Base-by-base conservation (phyloP, 2,113 vertebrate species). In the Ophiodon elongatus region DNA sequence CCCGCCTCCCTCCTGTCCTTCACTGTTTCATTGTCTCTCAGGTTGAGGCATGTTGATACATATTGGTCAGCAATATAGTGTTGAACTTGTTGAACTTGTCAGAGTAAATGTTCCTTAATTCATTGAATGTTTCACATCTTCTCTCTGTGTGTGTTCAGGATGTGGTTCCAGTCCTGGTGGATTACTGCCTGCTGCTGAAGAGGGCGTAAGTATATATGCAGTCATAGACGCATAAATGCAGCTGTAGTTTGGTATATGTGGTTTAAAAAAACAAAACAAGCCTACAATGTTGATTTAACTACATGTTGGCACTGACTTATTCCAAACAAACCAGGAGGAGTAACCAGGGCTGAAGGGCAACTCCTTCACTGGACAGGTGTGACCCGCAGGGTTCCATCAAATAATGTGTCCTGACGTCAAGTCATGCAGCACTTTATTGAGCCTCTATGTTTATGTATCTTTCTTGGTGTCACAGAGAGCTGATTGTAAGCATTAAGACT, bases 181-280 rank as follows among this genome's bases (percentile, higher is more conserved):
- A 99, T 94, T 99, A 99, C 91, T 98, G 97, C 80, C 96, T 99
- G 52, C 93, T 99, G 68, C 96, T 99, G 6, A 97, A 98, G 86
- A 95, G 96, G 89, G 94, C 85, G 98, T 99, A 92, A 97, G 98
- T 89, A 39, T 23, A 25, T 7, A 15, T 29, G 11, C 37, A 23
- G 29, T 52, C 35, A 29, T 35, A 21, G 35, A 1, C 6, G 8
- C 23, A 35, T 17, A 43, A 6, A 64, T 29, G 3, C 41, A 37
- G 21, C 9, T 64, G 33, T 37, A n/a, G 33, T 10, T 23, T 37
- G 1, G 33, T 63, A 25, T 17, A 45, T 45, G 15, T n/a, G 52
- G 23, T 27, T 25, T 10, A 56, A 13, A n/a, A n/a, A n/a, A n/a
- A n/a, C n/a, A n/a, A n/a, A 54, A 54, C 5, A 43, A 43, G 13